Evolutionary conservation across 2,113 vertebrate genomes (phyloP).

Genomic region (Solenodon paradoxus): DNA sequence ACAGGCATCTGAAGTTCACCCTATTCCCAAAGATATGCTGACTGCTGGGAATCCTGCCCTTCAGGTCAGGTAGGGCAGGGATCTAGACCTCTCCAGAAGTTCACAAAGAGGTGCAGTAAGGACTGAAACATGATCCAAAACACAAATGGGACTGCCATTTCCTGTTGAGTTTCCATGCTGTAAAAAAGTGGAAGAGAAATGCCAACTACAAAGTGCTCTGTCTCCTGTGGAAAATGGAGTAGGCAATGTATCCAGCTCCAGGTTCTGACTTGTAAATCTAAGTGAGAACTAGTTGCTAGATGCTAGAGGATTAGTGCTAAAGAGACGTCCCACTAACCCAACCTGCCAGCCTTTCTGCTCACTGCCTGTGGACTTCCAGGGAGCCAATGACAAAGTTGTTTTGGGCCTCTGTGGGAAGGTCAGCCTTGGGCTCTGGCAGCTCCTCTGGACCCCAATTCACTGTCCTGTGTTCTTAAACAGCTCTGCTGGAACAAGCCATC

Average conservation of each 20-base stretch:
- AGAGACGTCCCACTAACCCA: slow-evolving; percentile 28
- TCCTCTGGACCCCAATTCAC: slow-evolving; percentile 43
- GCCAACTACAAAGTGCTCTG: slow-evolving; percentile 56
- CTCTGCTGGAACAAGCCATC: slow-evolving; percentile 71
- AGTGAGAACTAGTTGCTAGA: slow-evolving; percentile 63
- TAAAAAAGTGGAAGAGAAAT: slow-evolving; percentile 55
- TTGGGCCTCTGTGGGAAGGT: slow-evolving; percentile 33
- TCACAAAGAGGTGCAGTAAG: slow-evolving; percentile 64
- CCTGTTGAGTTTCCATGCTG: slow-evolving; percentile 64
- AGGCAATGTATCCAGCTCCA: slow-evolving; percentile 25
- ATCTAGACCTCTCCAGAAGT: slow-evolving; percentile 64
- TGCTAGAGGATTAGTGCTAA: slow-evolving; percentile 58
- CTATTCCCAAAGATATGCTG: slow-evolving; percentile 61
- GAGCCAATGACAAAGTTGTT: slow-evolving; percentile 52
- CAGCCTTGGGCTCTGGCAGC: slow-evolving; percentile 51
- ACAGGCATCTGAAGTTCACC: slow-evolving; percentile 49
- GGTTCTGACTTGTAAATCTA: slow-evolving; percentile 70
- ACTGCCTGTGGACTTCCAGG: background rate
- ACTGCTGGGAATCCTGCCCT: slow-evolving; percentile 71
- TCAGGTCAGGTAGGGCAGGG: slow-evolving; percentile 67
- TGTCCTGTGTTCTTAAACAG: slow-evolving; percentile 68
- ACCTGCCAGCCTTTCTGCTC: slow-evolving; percentile 40
- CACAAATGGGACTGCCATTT: slow-evolving; percentile 66
- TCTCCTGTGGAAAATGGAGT: slow-evolving; percentile 63
- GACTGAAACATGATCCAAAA: slow-evolving; percentile 61